phyloP scores from a whole-genome alignment of 2,113 vertebrate species.

The Mola mola region DNA sequence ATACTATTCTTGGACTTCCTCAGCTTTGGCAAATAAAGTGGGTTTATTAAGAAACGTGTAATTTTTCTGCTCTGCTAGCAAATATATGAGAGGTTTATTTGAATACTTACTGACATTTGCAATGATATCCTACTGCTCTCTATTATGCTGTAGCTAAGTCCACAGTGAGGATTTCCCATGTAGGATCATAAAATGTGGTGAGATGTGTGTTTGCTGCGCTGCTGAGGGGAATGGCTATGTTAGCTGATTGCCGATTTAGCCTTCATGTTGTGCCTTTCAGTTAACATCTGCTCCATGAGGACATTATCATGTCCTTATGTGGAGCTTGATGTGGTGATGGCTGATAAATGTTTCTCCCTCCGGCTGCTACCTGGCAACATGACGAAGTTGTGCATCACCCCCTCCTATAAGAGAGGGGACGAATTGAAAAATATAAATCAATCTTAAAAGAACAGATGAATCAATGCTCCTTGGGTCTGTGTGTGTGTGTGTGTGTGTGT shows the following conservation, averaged over 20 bases:
- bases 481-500: conserved; percentile 13
- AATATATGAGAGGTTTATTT: background rate
- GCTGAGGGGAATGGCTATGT: conserved; percentile 15
- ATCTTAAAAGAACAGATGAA: conserved; percentile 35
- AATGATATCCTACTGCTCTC: no score
- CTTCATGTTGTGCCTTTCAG: conserved; percentile 34
- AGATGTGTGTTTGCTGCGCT: no score
- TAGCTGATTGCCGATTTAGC: conserved; percentile 45
- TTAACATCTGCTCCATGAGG: conserved; percentile 49
- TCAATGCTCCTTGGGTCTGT: conserved; percentile 29
- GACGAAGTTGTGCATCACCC: conserved; percentile 16
- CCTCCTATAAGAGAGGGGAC: conserved; percentile 20
- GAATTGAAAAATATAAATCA: conserved; percentile 70
- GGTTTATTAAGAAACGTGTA: no score
- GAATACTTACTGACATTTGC: no score
- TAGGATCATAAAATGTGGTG: no score
- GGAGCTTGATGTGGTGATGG: conserved; percentile 11
- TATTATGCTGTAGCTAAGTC: no score
- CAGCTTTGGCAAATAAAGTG: no score
- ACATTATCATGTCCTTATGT: no score
- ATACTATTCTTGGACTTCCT: no score
- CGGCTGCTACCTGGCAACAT: conserved; percentile 37
- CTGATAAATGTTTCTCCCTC: conserved; percentile 3
- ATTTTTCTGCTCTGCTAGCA: no score
- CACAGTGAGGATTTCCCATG: no score